Conservation (phyloP, 1,140 invertebrate genomes). For the Triops cancriformis region DNA sequence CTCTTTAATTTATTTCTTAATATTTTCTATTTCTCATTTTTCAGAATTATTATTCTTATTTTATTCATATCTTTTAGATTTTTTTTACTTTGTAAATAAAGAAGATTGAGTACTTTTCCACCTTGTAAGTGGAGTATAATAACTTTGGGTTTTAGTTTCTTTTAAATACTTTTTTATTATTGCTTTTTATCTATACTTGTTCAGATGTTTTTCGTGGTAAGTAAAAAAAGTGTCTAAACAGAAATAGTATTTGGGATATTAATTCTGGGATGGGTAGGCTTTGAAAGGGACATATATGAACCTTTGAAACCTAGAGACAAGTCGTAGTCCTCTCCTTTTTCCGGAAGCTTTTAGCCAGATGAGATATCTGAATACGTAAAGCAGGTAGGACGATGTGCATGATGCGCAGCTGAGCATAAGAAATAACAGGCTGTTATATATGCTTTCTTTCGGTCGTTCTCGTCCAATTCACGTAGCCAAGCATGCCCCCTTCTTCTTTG, state of each 20-base stretch:
- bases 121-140: too few species aligned
- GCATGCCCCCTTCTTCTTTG: not conserved
- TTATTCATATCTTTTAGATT: too few species aligned
- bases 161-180: too few species aligned
- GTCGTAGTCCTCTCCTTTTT: not conserved
- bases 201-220: too few species aligned
- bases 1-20: too few species aligned
- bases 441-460: not conserved
- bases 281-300: not conserved
- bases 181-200: too few species aligned
- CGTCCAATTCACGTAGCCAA: not conserved
- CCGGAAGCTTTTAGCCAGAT: conserved; percentile 3
- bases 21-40: too few species aligned
- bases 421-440: conserved; percentile 1
- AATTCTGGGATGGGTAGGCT: not conserved
- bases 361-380: not conserved
- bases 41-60: too few species aligned
- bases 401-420: conserved; percentile 3
- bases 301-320: not conserved
- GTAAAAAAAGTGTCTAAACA: too few species aligned
- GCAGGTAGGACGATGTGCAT: not conserved
- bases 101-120: too few species aligned
- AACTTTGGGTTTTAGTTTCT: too few species aligned
- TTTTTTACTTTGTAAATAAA: too few species aligned
- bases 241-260: not conserved